phyloP scores from a whole-genome alignment of 2,797 vertebrate genomes.

The Mormyrops attenuatus region DNA sequence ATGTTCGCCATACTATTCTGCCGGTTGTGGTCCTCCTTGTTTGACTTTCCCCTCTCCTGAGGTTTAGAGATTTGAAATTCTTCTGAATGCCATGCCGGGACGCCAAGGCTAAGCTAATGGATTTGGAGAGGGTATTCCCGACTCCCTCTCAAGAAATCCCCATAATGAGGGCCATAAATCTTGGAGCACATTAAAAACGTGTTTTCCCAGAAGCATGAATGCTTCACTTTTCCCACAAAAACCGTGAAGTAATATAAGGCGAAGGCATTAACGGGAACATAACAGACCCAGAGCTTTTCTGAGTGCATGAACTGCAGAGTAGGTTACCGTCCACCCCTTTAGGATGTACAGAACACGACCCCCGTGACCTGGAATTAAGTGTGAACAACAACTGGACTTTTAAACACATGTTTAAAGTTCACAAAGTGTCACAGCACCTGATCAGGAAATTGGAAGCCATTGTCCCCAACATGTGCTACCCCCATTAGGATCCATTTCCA shows the following conservation, averaged over 20 bases:
- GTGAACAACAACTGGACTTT: conserved; percentile 27
- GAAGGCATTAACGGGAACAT: background rate
- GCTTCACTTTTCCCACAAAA: background rate
- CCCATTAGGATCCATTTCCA: conserved; percentile 52
- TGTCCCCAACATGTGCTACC: conserved; percentile 47
- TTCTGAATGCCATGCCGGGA: conserved; percentile 19
- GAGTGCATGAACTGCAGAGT: background rate
- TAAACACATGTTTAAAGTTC: conserved; percentile 56
- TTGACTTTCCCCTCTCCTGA: conserved; percentile 34
- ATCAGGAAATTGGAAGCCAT: conserved; percentile 57
- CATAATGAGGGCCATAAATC: background rate
- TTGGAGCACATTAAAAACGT: background rate
- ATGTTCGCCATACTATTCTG: conserved; percentile 38
- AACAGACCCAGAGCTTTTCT: background rate
- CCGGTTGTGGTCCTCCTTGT: conserved; percentile 23
- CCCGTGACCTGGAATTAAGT: background rate
- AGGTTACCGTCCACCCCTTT: background rate
- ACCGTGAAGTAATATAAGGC: background rate
- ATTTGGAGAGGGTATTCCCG: background rate
- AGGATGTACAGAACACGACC: background rate
- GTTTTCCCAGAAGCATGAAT: background rate
- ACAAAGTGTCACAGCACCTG: conserved; percentile 59
- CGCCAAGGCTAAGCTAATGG: background rate
- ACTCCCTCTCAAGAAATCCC: background rate
- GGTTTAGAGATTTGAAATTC: conserved; percentile 30